Evolutionary conservation across 2,888 invertebrate genomes (phyloP).

Genomic region (Darwinula stevensoni): DNA sequence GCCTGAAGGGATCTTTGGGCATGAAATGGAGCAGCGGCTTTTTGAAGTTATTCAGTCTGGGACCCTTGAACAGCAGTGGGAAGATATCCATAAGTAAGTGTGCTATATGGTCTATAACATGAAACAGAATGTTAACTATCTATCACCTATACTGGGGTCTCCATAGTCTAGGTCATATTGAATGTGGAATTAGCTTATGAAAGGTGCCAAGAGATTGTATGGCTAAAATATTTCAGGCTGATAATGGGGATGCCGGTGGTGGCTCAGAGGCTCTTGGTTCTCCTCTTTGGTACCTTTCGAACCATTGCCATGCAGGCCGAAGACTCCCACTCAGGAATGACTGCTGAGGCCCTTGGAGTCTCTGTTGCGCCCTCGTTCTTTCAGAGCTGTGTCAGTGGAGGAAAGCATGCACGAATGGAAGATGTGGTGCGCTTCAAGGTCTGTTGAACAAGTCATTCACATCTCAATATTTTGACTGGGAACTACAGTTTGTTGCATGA

Average conservation of each 20-base stretch:
- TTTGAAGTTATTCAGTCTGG: conserved; percentile 60
- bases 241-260: conserved; percentile 58
- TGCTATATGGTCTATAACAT: conserved; percentile 7
- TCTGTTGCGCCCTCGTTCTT: conserved; percentile 88
- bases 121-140: neutral
- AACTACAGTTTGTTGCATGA: neutral
- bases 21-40: conserved; percentile 59
- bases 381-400: conserved; percentile 80
- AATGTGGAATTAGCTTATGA: too few relatives aligned
- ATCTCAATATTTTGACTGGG: conserved; percentile 5
- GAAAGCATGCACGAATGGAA: conserved; percentile 80
- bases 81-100: conserved; percentile 62
- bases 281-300: conserved; percentile 87
- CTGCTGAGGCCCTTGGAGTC: conserved; percentile 75
- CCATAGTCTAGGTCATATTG: too few relatives aligned
- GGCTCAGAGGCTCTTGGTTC: conserved; percentile 70
- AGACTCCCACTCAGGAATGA: conserved; percentile 69
- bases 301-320: conserved; percentile 77
- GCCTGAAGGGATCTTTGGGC: conserved; percentile 83
- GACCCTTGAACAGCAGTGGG: conserved; percentile 52
- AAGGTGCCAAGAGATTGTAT: too few relatives aligned
- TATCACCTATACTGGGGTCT: too few relatives aligned
- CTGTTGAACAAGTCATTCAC: conserved; percentile 9
- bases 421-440: conserved; percentile 83
- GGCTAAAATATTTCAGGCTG: conserved; percentile 47